These are phyloP conservation scores for Lasioglossum villosulum DNA, from an alignment of 2,888 invertebrate species.

Conservation along the genomic window DNA sequence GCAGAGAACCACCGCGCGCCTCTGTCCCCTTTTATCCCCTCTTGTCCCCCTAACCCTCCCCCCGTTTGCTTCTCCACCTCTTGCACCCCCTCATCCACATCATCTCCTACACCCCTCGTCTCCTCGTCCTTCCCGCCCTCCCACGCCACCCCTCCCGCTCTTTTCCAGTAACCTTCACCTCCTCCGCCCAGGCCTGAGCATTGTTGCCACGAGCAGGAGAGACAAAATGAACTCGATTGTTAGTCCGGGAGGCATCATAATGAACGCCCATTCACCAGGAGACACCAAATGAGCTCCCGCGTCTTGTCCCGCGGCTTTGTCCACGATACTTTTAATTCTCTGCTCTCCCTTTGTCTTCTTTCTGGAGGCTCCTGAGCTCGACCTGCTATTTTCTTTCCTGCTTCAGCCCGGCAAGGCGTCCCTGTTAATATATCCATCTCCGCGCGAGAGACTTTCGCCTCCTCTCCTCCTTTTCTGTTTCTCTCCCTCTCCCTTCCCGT, in stretches of 20 bases:
- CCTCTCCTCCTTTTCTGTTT: not conserved
- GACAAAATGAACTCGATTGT: slow-evolving; percentile 84
- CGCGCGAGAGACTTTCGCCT: slow-evolving; percentile 30
- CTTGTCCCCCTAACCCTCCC: not conserved
- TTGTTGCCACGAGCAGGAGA: slow-evolving; percentile 82
- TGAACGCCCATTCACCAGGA: slow-evolving; percentile 82
- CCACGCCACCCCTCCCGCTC: not conserved
- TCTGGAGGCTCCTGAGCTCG: slow-evolving; percentile 60
- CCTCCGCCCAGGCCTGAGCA: slow-evolving; percentile 65
- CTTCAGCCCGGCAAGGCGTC: slow-evolving; percentile 35
- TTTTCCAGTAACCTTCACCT: slow-evolving; percentile 52
- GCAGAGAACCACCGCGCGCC: slow-evolving; percentile 52
- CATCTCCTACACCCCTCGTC: not conserved
- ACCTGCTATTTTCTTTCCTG: slow-evolving; percentile 61
- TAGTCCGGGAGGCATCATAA: slow-evolving; percentile 83
- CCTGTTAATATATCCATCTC: slow-evolving; percentile 57
- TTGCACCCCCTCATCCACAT: slow-evolving; percentile 7
- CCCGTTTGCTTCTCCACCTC: not conserved
- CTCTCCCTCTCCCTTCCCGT: not conserved
- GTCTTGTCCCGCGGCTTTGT: slow-evolving; percentile 81
- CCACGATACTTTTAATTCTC: slow-evolving; percentile 83
- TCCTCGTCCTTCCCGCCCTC: slow-evolving; percentile 23
- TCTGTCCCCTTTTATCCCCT: slow-evolving; percentile 15
- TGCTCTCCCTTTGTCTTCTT: slow-evolving; percentile 74
- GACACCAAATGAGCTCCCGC: slow-evolving; percentile 83